Conservation (phyloP, 1,140 invertebrate genomes). For the Drosophila virilis region DNA sequence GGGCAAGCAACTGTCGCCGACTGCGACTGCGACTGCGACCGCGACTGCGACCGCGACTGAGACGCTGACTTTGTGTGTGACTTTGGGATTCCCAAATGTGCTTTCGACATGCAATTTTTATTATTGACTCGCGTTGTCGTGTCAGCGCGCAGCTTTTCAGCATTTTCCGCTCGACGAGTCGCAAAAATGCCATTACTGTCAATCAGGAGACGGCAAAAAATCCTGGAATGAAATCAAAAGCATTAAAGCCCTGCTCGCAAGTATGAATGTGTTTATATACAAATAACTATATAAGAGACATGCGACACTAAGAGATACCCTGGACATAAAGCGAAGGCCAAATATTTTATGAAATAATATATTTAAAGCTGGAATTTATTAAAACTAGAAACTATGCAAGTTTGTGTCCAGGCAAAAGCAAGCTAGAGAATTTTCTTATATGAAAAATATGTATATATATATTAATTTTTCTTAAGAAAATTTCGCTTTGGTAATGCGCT, state of each 20-base stretch:
- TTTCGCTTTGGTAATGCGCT: neutral
- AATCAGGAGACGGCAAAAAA: conserved; percentile 66
- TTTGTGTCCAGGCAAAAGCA: no score
- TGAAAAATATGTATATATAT: no score
- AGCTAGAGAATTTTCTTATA: no score
- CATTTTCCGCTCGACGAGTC: conserved; percentile 76
- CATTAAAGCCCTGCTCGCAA: conserved; percentile 56
- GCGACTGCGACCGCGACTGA: neutral
- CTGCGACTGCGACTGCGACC: conserved; percentile 1
- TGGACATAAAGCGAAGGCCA: neutral
- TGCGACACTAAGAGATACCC: neutral
- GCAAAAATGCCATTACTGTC: conserved; percentile 80
- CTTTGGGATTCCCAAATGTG: conserved; percentile 76
- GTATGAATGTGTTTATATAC: conserved; percentile 1
- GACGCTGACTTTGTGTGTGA: conserved; percentile 52
- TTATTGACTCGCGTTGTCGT: conserved; percentile 77
- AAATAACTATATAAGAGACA: neutral
- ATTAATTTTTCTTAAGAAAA: no score
- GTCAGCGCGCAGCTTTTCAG: conserved; percentile 72
- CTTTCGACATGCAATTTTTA: conserved; percentile 80
- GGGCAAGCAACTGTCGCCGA: conserved; percentile 28
- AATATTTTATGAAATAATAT: neutral
- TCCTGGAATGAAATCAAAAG: conserved; percentile 52
- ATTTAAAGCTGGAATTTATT: neutral
- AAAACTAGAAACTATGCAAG: neutral